Evolutionary conservation across 1,140 invertebrate genomes (phyloP).

Genomic region (Bombus waltoni): DNA sequence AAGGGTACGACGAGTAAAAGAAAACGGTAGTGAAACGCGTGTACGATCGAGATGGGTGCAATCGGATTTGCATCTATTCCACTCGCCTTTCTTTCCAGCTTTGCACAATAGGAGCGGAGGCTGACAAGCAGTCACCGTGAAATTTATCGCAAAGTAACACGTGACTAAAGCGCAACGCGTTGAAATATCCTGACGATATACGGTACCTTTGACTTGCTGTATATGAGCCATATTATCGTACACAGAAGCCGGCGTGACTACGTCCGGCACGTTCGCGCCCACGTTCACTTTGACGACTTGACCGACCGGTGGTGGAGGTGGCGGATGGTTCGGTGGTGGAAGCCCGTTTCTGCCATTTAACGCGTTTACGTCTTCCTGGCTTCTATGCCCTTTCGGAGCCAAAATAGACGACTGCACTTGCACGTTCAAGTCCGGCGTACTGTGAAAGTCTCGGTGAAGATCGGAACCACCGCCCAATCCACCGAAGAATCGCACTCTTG

Average conservation of each 20-base stretch:
- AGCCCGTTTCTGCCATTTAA: constrained; percentile 81
- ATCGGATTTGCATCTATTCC: too few species aligned
- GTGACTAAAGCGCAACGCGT: too few species aligned
- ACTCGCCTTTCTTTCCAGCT: too few species aligned
- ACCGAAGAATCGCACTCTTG: constrained; percentile 84
- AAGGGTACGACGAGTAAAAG: too few species aligned
- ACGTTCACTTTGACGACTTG: constrained; percentile 90
- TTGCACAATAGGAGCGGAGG: too few species aligned
- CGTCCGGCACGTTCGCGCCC: constrained; percentile 78
- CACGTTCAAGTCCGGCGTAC: constrained; percentile 91
- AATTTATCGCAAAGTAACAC: too few species aligned
- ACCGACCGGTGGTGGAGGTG: constrained; percentile 87
- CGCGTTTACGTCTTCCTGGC: constrained; percentile 90
- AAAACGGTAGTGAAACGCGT: too few species aligned
- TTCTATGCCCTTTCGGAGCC: constrained; percentile 85
- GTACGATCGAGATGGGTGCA: too few species aligned
- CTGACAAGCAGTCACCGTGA: too few species aligned
- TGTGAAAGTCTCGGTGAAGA: constrained; percentile 93
- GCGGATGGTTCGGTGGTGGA: constrained; percentile 88
- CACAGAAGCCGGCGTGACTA: constrained; percentile 79
- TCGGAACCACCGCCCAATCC: constrained; percentile 83
- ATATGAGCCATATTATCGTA: constrained; percentile 82
- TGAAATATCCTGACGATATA: too few species aligned
- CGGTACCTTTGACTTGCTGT: constrained; percentile 81
- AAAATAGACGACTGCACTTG: constrained; percentile 78